Base-by-base conservation (phyloP, 2,113 vertebrate genomes). In the Apeltes quadracus region DNA sequence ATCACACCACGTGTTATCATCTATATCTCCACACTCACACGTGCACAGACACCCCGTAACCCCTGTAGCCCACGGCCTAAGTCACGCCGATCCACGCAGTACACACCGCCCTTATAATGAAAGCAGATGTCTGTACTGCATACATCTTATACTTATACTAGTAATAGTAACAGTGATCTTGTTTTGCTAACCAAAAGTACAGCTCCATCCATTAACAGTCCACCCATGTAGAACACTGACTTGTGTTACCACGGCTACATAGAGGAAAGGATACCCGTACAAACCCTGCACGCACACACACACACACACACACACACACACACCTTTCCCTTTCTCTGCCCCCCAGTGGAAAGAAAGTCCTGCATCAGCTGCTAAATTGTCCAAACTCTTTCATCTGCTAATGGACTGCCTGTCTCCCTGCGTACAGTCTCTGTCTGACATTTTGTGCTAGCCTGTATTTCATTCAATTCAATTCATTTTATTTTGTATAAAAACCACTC, bases 301-400 rank as follows among this genome's bases (percentile, higher is more conserved):
- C 69, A 48, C 54, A 25, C 65, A 57, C 57, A 65, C 72, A 62
- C 29, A 55, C 14, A 32, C 64, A 69, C 46, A 48, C 56, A 66
- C 74, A 20, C 51, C 53, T 67, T 77, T 38, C 16, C 58, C 64
- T 63, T 75, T 41, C 38, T 69, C 2, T 13, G 5, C 65, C 83
- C 56, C 84, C 79, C 66, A n/a, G 72, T 82, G 83, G 76, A 75
- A 75, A 18, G 54, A 61, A 79, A 82, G 80, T 89, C 80, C 78
- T 78, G 84, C 83, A 81, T 88, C 85, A 89, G 88, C 85, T 88
- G 80, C 69, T 89, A 87, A 87, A 87, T 87, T 85, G 71, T 81
- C 79, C 69, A 78, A 88, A 89, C 79, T 87, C 80, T 85, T 84
- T 87, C 75, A 80, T 83, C 84, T 58, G 51, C 83, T 88, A 89